Conservation (phyloP, 1,140 invertebrate genomes). For the Eciton burchellii region DNA sequence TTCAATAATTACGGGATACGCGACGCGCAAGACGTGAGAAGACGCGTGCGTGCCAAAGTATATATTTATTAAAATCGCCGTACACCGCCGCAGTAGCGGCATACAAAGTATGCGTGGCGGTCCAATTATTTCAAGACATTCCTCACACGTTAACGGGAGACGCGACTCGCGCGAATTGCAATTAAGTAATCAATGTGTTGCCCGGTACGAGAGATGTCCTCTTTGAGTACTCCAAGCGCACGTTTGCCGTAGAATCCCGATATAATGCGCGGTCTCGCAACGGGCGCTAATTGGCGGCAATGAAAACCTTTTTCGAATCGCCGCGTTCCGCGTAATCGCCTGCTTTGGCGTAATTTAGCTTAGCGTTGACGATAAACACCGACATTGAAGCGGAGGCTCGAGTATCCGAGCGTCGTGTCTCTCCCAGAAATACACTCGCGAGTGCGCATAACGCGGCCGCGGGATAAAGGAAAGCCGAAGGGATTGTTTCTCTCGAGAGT, state of each 20-base stretch:
- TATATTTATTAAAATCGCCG: conserved; percentile 49
- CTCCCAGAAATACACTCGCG: not conserved
- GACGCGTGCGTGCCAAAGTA: conserved; percentile 14
- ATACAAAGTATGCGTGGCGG: not conserved
- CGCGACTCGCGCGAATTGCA: conserved; percentile 37
- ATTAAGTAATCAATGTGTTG: conserved; percentile 40
- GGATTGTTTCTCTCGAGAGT: conserved; percentile 16
- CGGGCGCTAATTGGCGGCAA: not conserved
- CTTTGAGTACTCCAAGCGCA: too few relatives aligned
- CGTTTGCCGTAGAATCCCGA: not conserved
- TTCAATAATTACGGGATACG: conserved; percentile 51
- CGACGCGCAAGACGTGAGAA: conserved; percentile 19
- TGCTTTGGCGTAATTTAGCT: not conserved
- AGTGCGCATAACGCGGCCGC: not conserved
- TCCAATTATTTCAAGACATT: conserved; percentile 40
- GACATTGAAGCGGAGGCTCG: not conserved
- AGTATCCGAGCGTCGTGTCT: not conserved
- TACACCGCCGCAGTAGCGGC: not conserved
- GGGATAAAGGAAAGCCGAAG: not conserved
- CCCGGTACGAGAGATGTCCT: conserved; percentile 6
- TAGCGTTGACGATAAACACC: not conserved
- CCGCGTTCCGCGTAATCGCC: not conserved
- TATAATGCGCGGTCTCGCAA: not conserved
- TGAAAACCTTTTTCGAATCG: not conserved
- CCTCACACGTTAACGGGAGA: conserved; percentile 26